Conservation (phyloP, 1,140 invertebrate species). For the Lepidurus couesii region DNA sequence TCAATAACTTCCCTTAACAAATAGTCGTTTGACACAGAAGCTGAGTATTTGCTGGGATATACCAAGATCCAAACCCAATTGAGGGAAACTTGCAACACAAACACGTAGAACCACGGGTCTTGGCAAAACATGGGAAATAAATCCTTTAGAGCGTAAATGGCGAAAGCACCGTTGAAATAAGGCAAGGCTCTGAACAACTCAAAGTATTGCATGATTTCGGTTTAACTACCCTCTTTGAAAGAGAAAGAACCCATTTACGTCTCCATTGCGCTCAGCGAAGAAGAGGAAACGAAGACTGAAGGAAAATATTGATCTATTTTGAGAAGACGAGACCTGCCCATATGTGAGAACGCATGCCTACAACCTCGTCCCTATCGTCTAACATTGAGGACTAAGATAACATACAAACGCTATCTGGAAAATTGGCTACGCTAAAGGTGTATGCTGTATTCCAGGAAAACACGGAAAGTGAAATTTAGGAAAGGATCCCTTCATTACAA, state of each 20-base stretch:
- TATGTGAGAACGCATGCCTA: conserved; percentile 10
- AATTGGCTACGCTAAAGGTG: background rate
- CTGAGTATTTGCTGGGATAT: background rate
- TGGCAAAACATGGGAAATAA: background rate
- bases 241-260: background rate
- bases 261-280: background rate
- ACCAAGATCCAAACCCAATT: background rate
- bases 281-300: background rate
- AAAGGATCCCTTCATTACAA: background rate
- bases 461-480: background rate
- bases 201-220: background rate
- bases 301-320: conserved; percentile 8
- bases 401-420: background rate
- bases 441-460: background rate
- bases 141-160: background rate
- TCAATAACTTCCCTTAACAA: background rate
- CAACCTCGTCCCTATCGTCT: background rate
- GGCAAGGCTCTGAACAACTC: background rate
- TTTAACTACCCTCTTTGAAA: background rate
- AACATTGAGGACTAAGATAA: background rate
- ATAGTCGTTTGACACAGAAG: background rate
- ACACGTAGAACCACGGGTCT: background rate
- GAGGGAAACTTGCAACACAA: background rate
- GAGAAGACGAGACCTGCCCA: background rate
- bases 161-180: background rate